Base-by-base conservation (phyloP, 2,888 invertebrate species). In the Drosophila maculinotata region DNA sequence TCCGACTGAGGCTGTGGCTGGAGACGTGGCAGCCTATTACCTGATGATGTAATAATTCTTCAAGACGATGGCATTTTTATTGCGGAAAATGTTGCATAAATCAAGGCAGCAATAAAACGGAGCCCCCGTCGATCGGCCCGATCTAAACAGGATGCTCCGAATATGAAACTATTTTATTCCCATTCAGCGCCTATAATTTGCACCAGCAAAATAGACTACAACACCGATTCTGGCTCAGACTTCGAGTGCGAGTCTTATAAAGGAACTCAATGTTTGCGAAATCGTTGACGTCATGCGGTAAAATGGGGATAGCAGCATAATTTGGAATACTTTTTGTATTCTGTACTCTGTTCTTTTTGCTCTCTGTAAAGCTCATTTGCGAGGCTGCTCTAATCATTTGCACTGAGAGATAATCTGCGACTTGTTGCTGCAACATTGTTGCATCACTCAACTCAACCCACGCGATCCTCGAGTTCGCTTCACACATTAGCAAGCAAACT, bases 21-120 rank as follows among this genome's bases (percentile, higher is more conserved):
- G 49, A 69, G 72, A 69, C 51, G 76, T 63, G 72, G 71, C 70
- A 70, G 76, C 72, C 86, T 68, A 83, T 86, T 86, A 82, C 69
- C 80, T 86, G 84, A 86, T 83, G 82, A 83, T 86, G 87, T 86
- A 83, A 83, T 83, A 83, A 83, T 86, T 83, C 87, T 86, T 84
- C 42, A 60, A 71, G 76, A 79, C 69, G 71, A 70, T 83, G 83
- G 87, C 87, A 86, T 69, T 83, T 83, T 83, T 80, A 86, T 83
- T 86, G 87, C 74, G 81, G 76, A 78, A 83, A 80, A 84, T 80
- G 86, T 86, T 86, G 83, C 84, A 83, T 86, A 83, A 83, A 86
- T 83, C 86, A 83, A 86, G 84, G 82, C 76, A 71, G 82, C 77
- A 86, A 77, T 86, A 79, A 81, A 86, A 86, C 54, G 64, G 60